phyloP scores from a whole-genome alignment of 2,113 vertebrate species.

The Stercorarius parasiticus region DNA sequence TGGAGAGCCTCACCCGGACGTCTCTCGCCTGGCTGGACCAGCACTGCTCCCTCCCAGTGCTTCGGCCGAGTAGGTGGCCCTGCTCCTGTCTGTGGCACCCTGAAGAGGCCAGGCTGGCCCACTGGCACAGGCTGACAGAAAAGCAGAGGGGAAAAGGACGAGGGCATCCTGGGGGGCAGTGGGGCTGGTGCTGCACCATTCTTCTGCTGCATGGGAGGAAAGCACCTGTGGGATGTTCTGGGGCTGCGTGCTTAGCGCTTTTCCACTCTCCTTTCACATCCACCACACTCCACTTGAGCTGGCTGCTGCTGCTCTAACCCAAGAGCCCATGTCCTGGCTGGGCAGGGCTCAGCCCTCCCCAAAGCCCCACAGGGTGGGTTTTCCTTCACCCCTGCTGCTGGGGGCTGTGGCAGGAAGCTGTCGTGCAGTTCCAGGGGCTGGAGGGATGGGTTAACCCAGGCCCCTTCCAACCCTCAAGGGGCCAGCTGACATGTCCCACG shows the following conservation, averaged over 20 bases:
- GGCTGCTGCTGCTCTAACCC: neutral
- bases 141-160: neutral
- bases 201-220: rapidly evolving
- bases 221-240: rapidly evolving
- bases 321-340: rapidly evolving
- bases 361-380: neutral
- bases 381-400: neutral
- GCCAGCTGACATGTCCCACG: neutral
- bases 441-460: neutral
- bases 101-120: neutral
- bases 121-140: neutral
- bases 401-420: neutral
- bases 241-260: rapidly evolving
- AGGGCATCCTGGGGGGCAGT: rapidly evolving
- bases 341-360: neutral
- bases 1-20: conserved; percentile 88
- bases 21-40: conserved; percentile 94
- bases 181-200: neutral
- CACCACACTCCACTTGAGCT: rapidly evolving
- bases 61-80: conserved; percentile 87
- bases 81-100: neutral
- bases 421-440: rapidly evolving
- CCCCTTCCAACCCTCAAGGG: neutral
- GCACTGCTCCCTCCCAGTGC: conserved; percentile 89
- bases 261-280: neutral